Percentiles rank a stretch among this genome's conserved stretches.
Evolutionary conservation across 2,888 invertebrate species (phyloP).

Genomic region (Megaustenia siamemsis): DNA sequence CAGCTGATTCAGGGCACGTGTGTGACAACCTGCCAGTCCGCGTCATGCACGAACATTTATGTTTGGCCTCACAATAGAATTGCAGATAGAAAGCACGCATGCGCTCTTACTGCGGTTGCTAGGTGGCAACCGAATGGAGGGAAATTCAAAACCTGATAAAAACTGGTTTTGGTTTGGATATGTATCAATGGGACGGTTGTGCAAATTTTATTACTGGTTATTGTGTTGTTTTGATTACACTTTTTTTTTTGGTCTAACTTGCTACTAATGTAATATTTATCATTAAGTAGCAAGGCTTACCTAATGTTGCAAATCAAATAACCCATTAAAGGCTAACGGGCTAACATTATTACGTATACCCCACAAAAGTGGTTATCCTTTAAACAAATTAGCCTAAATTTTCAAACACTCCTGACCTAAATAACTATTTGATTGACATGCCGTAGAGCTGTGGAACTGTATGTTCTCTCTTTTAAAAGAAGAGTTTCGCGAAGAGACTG

Average conservation of each 20-base stretch:
- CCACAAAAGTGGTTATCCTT: too few relatives aligned
- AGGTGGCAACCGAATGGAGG: slow-evolving; percentile 52
- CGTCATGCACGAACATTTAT: slow-evolving; percentile 46
- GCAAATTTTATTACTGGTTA: too few relatives aligned
- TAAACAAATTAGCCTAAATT: too few relatives aligned
- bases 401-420: too few relatives aligned
- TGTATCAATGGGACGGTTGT: too few relatives aligned
- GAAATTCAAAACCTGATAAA: slow-evolving; percentile 48
- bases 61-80: slow-evolving; percentile 42
- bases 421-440: not conserved
- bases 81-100: slow-evolving; percentile 51
- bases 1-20: slow-evolving; percentile 44
- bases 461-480: not conserved
- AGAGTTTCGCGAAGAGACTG: not conserved
- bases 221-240: too few relatives aligned
- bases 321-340: too few relatives aligned
- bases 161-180: not conserved
- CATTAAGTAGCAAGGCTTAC: too few relatives aligned
- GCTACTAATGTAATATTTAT: too few relatives aligned
- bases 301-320: too few relatives aligned
- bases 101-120: slow-evolving; percentile 49
- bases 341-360: too few relatives aligned
- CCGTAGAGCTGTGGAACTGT: not conserved
- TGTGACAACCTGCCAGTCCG: slow-evolving; percentile 40
- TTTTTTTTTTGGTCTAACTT: too few relatives aligned